A percentile compares a stretch with the other conserved stretches of the same genome.
phyloP scores from a whole-genome alignment of 1,140 invertebrate genomes.

The Orius insidiosus region DNA sequence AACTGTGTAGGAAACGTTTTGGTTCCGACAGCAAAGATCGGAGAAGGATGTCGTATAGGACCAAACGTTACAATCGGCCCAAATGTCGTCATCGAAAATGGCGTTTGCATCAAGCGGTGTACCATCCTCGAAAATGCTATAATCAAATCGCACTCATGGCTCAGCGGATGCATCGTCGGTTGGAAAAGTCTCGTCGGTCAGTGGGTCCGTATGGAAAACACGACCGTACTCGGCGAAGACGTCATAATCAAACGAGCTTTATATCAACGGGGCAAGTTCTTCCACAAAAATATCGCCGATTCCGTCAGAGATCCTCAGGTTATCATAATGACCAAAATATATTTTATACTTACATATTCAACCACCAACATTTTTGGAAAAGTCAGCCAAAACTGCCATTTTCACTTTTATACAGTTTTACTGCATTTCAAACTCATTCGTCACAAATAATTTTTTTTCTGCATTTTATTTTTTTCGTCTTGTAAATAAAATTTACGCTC shows the following conservation, averaged over 20 bases:
- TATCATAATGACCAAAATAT: constrained; percentile 67
- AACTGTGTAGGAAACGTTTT: constrained; percentile 80
- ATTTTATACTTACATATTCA: too few relatives aligned
- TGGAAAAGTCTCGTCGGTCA: constrained; percentile 88
- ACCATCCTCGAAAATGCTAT: constrained; percentile 75
- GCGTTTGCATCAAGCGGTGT: constrained; percentile 86
- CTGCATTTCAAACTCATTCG: too few relatives aligned
- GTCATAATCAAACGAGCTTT: constrained; percentile 95
- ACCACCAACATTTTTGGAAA: too few relatives aligned
- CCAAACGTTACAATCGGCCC: constrained; percentile 97
- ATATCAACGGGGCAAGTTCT: constrained; percentile 96
- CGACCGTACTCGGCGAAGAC: constrained; percentile 93
- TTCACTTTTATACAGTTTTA: too few relatives aligned
- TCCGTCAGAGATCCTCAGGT: constrained; percentile 96
- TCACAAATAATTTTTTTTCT: too few relatives aligned
- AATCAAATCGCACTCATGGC: constrained; percentile 87
- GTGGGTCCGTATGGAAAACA: constrained; percentile 97
- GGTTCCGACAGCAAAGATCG: constrained; percentile 79
- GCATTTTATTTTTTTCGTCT: too few relatives aligned
- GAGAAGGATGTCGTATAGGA: constrained; percentile 86
- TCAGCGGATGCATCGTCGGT: constrained; percentile 89
- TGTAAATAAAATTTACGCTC: too few relatives aligned
- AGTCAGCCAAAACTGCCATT: too few relatives aligned
- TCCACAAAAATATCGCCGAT: constrained; percentile 81
- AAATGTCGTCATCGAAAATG: constrained; percentile 86